Evolutionary conservation across 2,888 invertebrate genomes (phyloP).

Genomic region (Alloscopus bannaensis): DNA sequence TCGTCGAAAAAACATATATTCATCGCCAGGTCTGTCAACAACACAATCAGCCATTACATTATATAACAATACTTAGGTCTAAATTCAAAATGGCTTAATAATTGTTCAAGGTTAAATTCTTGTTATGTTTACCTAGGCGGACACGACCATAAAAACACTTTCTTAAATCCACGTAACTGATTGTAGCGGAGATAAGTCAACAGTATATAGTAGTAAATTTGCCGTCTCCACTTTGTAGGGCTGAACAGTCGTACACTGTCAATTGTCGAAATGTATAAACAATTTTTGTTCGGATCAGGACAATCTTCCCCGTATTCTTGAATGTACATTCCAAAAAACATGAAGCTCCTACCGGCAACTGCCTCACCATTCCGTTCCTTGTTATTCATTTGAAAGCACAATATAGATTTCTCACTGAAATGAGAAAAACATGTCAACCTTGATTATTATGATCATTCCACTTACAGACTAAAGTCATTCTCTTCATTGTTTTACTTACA

Average conservation of each 20-base stretch:
- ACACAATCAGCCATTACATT: not conserved
- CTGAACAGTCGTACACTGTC: constrained; percentile 22
- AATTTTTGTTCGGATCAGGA: constrained; percentile 21
- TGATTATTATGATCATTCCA: not conserved
- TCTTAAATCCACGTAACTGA: not conserved
- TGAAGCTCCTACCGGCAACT: not conserved
- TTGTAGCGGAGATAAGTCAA: constrained; percentile 13
- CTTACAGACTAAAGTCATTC: not conserved
- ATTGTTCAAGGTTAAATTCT: not conserved
- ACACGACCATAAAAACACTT: constrained; percentile 30
- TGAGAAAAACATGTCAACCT: constrained; percentile 4
- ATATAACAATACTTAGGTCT: not conserved
- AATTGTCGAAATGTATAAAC: constrained; percentile 15
- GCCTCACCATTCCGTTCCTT: not conserved
- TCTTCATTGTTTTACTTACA: constrained; percentile 5
- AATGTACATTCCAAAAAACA: constrained; percentile 19
- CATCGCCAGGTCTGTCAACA: not conserved
- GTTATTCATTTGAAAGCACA: constrained; percentile 26
- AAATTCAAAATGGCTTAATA: not conserved
- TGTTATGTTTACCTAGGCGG: constrained; percentile 23
- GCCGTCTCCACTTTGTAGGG: not conserved
- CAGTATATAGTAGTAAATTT: not conserved
- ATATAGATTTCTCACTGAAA: constrained; percentile 6
- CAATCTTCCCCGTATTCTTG: constrained; percentile 36
- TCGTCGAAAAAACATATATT: constrained; percentile 16